phyloP scores from a whole-genome alignment of 1,140 invertebrate species.

The Charaxes varanes region DNA sequence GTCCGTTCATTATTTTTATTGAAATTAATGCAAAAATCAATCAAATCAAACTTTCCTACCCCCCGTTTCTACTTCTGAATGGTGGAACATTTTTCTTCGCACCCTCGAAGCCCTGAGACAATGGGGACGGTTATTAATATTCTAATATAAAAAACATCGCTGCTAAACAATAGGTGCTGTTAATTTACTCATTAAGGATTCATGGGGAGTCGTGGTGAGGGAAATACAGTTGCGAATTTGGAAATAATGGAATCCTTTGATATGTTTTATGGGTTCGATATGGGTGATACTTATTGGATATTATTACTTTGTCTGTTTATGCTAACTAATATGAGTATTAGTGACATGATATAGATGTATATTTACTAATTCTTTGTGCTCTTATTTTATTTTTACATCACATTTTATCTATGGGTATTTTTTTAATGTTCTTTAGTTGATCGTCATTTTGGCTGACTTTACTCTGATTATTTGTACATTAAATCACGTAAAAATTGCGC shows the following conservation, averaged over 20 bases:
- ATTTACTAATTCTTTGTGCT: no score
- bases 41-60: slow-evolving; percentile 51
- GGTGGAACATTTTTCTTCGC: slow-evolving; percentile 52
- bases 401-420: no score
- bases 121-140: slow-evolving; percentile 66
- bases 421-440: no score
- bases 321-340: no score
- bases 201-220: slow-evolving; percentile 38
- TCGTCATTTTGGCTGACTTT: no score
- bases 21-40: slow-evolving; percentile 68
- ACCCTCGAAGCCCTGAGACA: slow-evolving; percentile 36
- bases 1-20: slow-evolving; percentile 54
- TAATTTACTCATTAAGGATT: slow-evolving; percentile 71
- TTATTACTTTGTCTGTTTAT: no score
- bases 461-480: no score
- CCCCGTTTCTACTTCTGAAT: slow-evolving; percentile 33
- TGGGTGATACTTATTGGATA: slow-evolving; percentile 12
- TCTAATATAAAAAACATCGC: slow-evolving; percentile 59
- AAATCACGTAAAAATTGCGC: slow-evolving; percentile 1
- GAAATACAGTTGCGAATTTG: slow-evolving; percentile 31
- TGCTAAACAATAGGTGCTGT: slow-evolving; percentile 68
- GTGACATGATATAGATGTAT: no score
- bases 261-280: slow-evolving; percentile 34
- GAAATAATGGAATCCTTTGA: slow-evolving; percentile 46
- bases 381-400: no score